Conservation (phyloP, 2,888 invertebrate species). For the Idaea aversata region DNA sequence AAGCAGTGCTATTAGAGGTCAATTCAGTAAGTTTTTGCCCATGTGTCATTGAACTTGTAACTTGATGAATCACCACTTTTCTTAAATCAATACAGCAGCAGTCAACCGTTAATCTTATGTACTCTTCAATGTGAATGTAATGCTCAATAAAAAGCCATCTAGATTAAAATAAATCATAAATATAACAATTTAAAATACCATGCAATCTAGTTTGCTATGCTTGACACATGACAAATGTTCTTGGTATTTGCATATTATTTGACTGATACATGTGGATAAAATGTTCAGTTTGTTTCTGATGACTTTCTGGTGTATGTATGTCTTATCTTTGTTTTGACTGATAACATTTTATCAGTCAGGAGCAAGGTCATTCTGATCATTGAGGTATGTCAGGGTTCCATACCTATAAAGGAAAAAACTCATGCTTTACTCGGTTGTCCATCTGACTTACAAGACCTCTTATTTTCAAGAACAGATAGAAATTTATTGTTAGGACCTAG, state of each 20-base stretch:
- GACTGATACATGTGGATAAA: not conserved
- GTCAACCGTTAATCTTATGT: not conserved
- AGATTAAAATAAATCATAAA: not conserved
- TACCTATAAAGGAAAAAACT: not conserved
- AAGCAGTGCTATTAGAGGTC: conserved; percentile 2
- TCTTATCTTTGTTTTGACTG: conserved; percentile 27
- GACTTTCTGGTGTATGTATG: not conserved
- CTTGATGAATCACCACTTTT: conserved; percentile 22
- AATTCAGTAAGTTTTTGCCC: not conserved
- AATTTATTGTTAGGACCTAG: too few relatives aligned
- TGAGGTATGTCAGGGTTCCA: not conserved
- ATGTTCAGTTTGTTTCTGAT: not conserved
- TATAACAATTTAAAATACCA: not conserved
- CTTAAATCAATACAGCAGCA: conserved; percentile 3
- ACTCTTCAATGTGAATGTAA: not conserved
- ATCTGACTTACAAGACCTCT: too few relatives aligned
- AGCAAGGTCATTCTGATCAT: conserved; percentile 25
- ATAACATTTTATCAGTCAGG: conserved; percentile 29
- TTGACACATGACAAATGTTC: not conserved
- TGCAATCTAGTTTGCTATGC: not conserved
- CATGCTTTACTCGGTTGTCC: too few relatives aligned
- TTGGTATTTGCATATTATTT: not conserved
- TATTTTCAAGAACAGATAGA: too few relatives aligned
- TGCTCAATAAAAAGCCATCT: not conserved
- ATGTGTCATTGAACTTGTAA: conserved; percentile 24